These are phyloP conservation scores for Geotrupes spiniger DNA, from an alignment of 2,888 invertebrate species.

Conservation along the genomic window DNA sequence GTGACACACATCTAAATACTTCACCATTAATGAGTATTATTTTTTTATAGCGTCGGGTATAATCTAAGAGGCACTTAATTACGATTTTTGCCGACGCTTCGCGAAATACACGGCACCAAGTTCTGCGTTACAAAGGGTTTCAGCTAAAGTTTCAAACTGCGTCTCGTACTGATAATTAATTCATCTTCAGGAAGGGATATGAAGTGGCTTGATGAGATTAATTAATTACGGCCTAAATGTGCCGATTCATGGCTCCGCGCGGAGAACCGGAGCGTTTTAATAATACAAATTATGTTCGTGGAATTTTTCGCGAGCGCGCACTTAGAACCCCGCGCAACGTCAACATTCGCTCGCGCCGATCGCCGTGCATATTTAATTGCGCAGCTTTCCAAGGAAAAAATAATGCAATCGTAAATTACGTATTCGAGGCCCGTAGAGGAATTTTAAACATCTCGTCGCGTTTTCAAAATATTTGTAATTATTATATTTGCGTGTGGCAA, in stretches of 20 bases:
- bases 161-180: slow-evolving; percentile 31
- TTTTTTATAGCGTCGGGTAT: no score
- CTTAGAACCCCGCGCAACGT: no score
- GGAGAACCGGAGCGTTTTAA: slow-evolving; percentile 7
- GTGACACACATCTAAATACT: no score
- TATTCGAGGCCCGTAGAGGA: no score
- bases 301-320: background rate
- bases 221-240: slow-evolving; percentile 32
- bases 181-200: slow-evolving; percentile 33
- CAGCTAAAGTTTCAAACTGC: slow-evolving; percentile 25
- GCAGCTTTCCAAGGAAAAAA: no score
- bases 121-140: slow-evolving; percentile 24
- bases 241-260: slow-evolving; percentile 17
- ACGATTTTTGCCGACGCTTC: no score
- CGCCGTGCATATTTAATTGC: no score
- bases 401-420: no score
- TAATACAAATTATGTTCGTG: slow-evolving; percentile 7
- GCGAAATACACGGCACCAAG: background rate
- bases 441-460: slow-evolving; percentile 7
- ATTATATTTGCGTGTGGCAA: slow-evolving; percentile 17
- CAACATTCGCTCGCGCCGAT: no score
- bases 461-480: slow-evolving; percentile 21
- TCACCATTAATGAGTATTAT: no score
- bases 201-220: slow-evolving; percentile 34
- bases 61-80: no score